These are phyloP conservation scores for Microtus pennsylvanicus DNA, from an alignment of 2,113 vertebrate genomes.

Conservation along the genomic window DNA sequence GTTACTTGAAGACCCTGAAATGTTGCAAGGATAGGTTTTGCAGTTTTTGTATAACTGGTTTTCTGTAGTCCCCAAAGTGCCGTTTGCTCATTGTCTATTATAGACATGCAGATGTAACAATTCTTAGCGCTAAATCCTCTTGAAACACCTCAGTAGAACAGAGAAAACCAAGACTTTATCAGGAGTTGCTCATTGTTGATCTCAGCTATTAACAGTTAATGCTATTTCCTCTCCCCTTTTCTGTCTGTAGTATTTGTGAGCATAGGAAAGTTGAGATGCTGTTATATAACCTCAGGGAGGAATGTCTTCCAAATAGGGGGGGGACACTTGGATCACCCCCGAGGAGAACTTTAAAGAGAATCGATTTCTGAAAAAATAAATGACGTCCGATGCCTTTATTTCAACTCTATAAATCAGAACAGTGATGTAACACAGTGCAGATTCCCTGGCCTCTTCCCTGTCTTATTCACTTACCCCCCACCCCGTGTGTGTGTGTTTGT, in stretches of 20 bases:
- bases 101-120: too few relatives aligned
- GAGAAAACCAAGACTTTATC: background rate
- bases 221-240: background rate
- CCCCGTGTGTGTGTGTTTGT: background rate
- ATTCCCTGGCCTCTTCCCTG: background rate
- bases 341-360: background rate
- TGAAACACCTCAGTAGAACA: background rate
- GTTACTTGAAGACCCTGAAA: background rate
- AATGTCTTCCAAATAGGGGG: background rate
- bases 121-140: background rate
- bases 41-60: rapidly evolving
- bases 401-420: background rate
- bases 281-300: background rate
- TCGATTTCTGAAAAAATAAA: background rate
- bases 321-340: background rate
- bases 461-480: background rate
- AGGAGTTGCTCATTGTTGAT: background rate
- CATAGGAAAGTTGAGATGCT: background rate
- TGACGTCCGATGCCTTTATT: background rate
- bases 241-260: background rate
- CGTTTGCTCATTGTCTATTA: background rate
- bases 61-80: background rate
- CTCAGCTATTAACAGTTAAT: background rate
- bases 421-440: background rate
- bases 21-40: background rate